Conservation (phyloP, 2,888 invertebrate genomes). For the Tethea ocularis region DNA sequence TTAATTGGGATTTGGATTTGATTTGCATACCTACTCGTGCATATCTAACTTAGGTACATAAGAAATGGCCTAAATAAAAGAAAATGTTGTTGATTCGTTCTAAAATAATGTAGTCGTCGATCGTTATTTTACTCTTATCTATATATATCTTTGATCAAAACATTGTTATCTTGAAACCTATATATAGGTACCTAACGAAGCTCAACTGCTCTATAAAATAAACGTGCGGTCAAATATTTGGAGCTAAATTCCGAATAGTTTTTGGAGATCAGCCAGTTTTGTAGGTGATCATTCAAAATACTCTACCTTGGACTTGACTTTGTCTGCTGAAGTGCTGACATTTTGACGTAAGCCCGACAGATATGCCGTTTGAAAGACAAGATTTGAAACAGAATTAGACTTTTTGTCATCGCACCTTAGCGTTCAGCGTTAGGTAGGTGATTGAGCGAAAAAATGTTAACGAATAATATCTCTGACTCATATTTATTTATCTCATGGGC, state of each 20-base stretch:
- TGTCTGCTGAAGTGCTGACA: constrained; percentile 47
- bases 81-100: too few relatives aligned
- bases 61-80: background rate
- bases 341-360: constrained; percentile 27
- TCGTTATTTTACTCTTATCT: too few relatives aligned
- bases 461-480: background rate
- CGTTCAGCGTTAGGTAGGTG: background rate
- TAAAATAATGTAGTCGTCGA: too few relatives aligned
- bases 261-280: constrained; percentile 61
- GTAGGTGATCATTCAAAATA: constrained; percentile 61
- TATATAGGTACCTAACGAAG: too few relatives aligned
- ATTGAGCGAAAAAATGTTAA: background rate
- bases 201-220: background rate
- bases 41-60: background rate
- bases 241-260: constrained; percentile 50
- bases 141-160: too few relatives aligned
- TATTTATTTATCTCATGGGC: too few relatives aligned
- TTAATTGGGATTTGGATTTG: background rate
- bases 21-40: background rate
- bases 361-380: constrained; percentile 39
- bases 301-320: constrained; percentile 67
- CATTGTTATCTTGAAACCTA: too few relatives aligned
- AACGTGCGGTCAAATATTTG: constrained; percentile 6
- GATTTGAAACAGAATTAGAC: background rate
- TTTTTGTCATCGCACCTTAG: background rate